Base-by-base conservation (phyloP, 2,888 invertebrate species). In the Lasioglossum morio region DNA sequence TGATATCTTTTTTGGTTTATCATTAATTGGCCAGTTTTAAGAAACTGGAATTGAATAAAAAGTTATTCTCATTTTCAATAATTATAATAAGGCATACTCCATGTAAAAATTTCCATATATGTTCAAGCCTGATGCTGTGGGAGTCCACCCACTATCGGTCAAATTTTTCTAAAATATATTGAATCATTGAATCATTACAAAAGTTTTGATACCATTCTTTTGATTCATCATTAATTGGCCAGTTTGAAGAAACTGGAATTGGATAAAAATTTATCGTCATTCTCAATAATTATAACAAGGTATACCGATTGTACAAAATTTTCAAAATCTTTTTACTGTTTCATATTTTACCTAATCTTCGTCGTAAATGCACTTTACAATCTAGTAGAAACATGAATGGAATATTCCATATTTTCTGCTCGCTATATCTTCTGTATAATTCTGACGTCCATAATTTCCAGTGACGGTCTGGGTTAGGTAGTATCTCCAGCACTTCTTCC, bases 401-500 rank as follows among this genome's bases (percentile, higher is more conserved):
- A 19, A 19, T 0, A 10, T 10, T 23, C 43, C 37, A 46, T 34
- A 19, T 34, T 37, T n/a, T 48, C 48, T 43, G 40, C 40, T 63
- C 4, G 57, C n/a, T 57, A 12, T 46, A 76, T 30, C 48, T 70
- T 46, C 57, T 77, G 34, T n/a, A n/a, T n/a, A n/a, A n/a, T 27
- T 30, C 16, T 7, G 66, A 27, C 19, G 53, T 19, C 46, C 30
- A 84, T 77, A 57, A 82, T 34, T 82, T 66, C 46, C 46, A 60
- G 60, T 43, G 69, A 82, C 34, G 82, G 48, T 74, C 46, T 30
- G 77, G 40, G 43, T 43, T 23, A 30, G 2, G 23, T 46, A 63
- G 16, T 14, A 63, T 63, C 30, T 16, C 19, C 19, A 34, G 12
- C 7, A 34, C 30, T 70, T 14, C 40, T n/a, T 70, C n/a, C 48